Conservation (phyloP, 2,888 invertebrate species). For the Glaucopsyche alexis region DNA sequence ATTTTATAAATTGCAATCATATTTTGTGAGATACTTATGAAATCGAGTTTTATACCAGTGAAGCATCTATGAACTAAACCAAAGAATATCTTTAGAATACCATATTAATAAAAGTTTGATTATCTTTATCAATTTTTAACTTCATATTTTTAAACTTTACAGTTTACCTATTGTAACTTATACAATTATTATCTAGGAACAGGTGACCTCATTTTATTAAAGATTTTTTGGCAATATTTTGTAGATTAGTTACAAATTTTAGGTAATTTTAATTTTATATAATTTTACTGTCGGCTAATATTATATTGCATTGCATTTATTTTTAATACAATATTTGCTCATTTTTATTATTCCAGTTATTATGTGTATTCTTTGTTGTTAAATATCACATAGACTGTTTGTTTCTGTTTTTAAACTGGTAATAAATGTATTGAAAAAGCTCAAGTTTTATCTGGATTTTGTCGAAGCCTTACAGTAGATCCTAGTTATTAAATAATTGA, state of each 20-base stretch:
- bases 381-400: not conserved
- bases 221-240: not conserved
- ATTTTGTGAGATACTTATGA: no score
- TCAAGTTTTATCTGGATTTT: no score
- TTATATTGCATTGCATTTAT: not conserved
- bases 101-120: not conserved
- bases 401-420: not conserved
- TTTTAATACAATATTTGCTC: slow-evolving; percentile 3
- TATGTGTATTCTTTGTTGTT: not conserved
- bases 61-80: not conserved
- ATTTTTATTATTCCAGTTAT: not conserved
- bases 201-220: slow-evolving; percentile 6
- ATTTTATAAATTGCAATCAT: no score
- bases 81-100: not conserved
- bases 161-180: not conserved
- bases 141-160: not conserved
- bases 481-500: no score
- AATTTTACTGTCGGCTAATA: not conserved
- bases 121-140: not conserved
- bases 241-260: not conserved
- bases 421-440: not conserved
- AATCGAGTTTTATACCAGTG: not conserved
- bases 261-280: not conserved
- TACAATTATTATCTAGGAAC: not conserved
- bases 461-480: no score